phyloP scores from a whole-genome alignment of 2,888 invertebrate genomes.

The Drosophila atripex region DNA sequence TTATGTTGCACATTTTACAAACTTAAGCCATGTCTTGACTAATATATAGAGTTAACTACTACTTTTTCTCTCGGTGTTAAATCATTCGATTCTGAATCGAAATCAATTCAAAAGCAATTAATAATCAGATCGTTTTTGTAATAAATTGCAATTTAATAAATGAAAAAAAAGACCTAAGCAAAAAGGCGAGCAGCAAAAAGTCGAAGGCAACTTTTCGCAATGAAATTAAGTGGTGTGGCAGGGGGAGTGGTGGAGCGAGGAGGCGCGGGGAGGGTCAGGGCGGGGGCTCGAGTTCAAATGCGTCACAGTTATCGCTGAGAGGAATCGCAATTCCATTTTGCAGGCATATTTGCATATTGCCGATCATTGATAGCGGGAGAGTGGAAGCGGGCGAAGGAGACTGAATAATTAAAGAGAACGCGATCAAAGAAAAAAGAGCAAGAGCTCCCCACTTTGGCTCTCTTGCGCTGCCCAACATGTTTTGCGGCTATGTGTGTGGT shows the following conservation, averaged over 20 bases:
- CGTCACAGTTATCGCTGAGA: constrained; percentile 51
- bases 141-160: constrained; percentile 74
- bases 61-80: constrained; percentile 4
- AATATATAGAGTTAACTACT: not conserved
- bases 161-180: constrained; percentile 50
- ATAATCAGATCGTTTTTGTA: constrained; percentile 72
- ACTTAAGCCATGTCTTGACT: not conserved
- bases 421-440: constrained; percentile 30
- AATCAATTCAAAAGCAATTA: constrained; percentile 72
- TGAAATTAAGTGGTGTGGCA: constrained; percentile 36
- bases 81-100: constrained; percentile 40
- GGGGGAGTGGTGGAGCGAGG: constrained; percentile 12
- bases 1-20: too few relatives aligned
- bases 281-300: constrained; percentile 52
- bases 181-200: constrained; percentile 29
- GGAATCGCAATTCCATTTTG: constrained; percentile 56
- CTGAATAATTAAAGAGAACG: constrained; percentile 18
- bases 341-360: constrained; percentile 55
- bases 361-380: constrained; percentile 23
- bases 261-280: constrained; percentile 13
- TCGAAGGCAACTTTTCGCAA: constrained; percentile 59
- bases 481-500: constrained; percentile 10
- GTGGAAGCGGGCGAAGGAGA: constrained; percentile 25
- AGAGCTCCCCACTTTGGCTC: constrained; percentile 26
- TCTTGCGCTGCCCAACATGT: constrained; percentile 35